Conservation (phyloP, 2,888 invertebrate species). For the Pseudococcus viburni region DNA sequence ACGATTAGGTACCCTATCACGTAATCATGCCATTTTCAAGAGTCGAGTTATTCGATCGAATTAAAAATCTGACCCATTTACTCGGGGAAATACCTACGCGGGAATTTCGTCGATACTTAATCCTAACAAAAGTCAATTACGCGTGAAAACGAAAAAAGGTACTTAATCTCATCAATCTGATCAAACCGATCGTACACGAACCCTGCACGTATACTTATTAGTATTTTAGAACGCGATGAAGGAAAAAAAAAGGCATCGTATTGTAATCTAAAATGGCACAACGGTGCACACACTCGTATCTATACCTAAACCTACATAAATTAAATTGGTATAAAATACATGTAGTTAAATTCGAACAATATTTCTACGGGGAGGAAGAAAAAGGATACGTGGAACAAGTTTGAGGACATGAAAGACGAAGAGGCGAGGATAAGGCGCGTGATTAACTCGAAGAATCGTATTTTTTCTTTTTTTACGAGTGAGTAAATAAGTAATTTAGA, state of each 20-base stretch:
- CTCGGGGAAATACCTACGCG: background rate
- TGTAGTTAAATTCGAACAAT: background rate
- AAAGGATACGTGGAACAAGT: background rate
- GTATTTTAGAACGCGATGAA: background rate
- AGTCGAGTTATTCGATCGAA: conserved; percentile 1
- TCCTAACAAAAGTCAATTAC: background rate
- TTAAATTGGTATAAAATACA: background rate
- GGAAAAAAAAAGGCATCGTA: background rate
- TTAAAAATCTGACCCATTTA: conserved; percentile 3
- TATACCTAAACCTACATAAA: background rate
- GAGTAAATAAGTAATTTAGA: background rate
- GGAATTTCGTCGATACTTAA: background rate
- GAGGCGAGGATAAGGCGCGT: background rate
- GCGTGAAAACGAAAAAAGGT: conserved; percentile 21
- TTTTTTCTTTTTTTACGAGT: background rate
- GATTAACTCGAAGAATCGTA: background rate
- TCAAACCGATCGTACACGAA: background rate
- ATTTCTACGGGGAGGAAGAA: background rate
- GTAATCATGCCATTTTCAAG: background rate
- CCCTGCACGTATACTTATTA: background rate
- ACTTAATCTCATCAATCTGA: background rate
- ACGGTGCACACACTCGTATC: background rate
- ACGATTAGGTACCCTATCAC: background rate
- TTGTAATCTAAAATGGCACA: background rate
- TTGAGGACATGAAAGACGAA: background rate